Base-by-base conservation (phyloP, 2,113 vertebrate genomes). In the human (Homo sapiens) region DNA sequence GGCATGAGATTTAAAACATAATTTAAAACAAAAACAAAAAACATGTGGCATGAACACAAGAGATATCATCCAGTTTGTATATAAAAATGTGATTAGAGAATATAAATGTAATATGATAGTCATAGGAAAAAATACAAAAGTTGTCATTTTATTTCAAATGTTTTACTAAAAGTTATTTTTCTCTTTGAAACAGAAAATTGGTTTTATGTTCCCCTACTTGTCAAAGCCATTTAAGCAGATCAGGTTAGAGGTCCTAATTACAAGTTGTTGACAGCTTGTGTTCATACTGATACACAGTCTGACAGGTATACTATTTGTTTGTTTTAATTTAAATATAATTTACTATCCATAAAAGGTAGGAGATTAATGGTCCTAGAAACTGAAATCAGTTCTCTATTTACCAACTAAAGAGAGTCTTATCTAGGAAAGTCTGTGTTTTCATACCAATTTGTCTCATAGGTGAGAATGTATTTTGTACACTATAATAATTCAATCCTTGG, bases 321-420 rank as follows among this genome's bases (percentile, higher is more conserved):
- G 86, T 96, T 97, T 98, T 95, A 96, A 98, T 96, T 97, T 97
- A 96, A 97, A 97, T 90, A 80, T 92, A 98, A 97, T 98, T 97
- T 98, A 66, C n/a, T 95, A 87, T 20, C 48, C 72, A 96, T 95
- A 98, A 96, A 96, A 96, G 35, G 55, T 76, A 96, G 52, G 84
- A 97, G 45, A 96, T 93, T 97, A 96, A 97, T 94, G 81, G 55
- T 76, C 80, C 75, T 90, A 96, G 83, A 96, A 96, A 97, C 90
- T 97, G 94, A 97, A 96, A 94, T 97, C 48, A 90, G 94, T 96
- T 97, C 52, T 59, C 80, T 93, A 82, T 90, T 97, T 68, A 96
- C 86, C 80, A 97, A 89, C 79, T 93, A 91, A 35, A 96, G 35
- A 96, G 59, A 61, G 43, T 89, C 45, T 96, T 83, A 61, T 90